Conservation (phyloP, 1,140 invertebrate species). For the Nasonia longicornis region DNA sequence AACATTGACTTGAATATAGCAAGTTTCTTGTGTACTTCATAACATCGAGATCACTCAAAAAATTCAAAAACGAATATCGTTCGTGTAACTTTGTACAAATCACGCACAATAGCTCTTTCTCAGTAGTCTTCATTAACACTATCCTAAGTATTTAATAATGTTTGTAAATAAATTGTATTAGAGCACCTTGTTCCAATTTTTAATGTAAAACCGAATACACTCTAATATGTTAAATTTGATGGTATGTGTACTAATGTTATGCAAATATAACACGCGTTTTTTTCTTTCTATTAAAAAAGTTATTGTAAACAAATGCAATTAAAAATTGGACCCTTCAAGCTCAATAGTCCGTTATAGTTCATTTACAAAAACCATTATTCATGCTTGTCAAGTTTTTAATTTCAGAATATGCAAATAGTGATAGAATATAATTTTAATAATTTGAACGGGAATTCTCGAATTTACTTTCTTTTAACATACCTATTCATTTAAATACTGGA, state of each 20-base stretch:
- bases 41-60: constrained; percentile 31
- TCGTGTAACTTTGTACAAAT: constrained; percentile 40
- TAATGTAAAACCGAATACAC: constrained; percentile 12
- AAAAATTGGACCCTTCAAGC: constrained; percentile 33
- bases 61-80: constrained; percentile 28
- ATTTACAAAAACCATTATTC: constrained; percentile 38
- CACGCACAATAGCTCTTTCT: constrained; percentile 22
- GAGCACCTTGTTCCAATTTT: constrained; percentile 16
- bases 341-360: not conserved
- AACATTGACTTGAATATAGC: constrained; percentile 34
- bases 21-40: constrained; percentile 25
- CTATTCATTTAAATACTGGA: too few species aligned
- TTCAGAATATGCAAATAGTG: constrained; percentile 33
- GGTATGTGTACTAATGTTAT: constrained; percentile 17
- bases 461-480: too few species aligned
- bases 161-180: constrained; percentile 38
- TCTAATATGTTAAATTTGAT: constrained; percentile 9
- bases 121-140: constrained; percentile 24
- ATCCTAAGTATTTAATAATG: constrained; percentile 32
- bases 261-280: constrained; percentile 17
- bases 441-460: too few species aligned
- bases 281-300: constrained; percentile 28
- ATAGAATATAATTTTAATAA: not conserved
- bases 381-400: constrained; percentile 9
- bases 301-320: constrained; percentile 40